These are phyloP conservation scores for Catostomus latipinnis DNA, from an alignment of 2,797 vertebrate genomes.

Conservation along the genomic window DNA sequence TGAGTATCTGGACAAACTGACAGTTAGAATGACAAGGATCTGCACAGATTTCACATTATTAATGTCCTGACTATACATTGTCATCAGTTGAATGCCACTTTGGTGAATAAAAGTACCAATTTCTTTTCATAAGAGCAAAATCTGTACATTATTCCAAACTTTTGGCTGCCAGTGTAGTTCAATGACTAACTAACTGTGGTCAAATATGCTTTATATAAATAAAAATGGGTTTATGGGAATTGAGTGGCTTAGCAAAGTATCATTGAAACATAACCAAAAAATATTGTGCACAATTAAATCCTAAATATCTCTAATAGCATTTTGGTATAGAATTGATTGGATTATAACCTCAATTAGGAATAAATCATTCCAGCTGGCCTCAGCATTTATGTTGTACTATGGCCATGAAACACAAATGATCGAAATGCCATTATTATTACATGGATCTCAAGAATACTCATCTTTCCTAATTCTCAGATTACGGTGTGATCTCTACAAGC, in stretches of 20 bases:
- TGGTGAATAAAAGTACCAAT: too few relatives aligned
- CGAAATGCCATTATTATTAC: constrained; percentile 18
- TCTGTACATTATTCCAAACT: too few relatives aligned
- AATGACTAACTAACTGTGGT: constrained; percentile 18
- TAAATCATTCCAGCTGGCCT: constrained; percentile 3
- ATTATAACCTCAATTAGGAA: neutral
- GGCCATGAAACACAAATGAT: constrained; percentile 32
- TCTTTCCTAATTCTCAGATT: too few relatives aligned
- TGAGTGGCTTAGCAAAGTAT: constrained; percentile 9
- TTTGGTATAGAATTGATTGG: constrained; percentile 34
- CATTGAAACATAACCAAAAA: constrained; percentile 24
- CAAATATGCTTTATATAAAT: constrained; percentile 12
- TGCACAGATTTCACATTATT: too few relatives aligned
- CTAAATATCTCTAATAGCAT: constrained; percentile 33
- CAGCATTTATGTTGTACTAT: neutral
- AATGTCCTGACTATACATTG: too few relatives aligned
- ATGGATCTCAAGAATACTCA: too few relatives aligned
- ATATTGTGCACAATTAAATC: constrained; percentile 27
- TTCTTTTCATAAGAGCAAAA: too few relatives aligned
- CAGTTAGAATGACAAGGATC: too few relatives aligned
- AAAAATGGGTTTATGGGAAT: constrained; percentile 27
- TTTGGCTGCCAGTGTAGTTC: constrained; percentile 2
- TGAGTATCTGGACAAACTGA: too few relatives aligned
- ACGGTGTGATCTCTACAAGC: too few relatives aligned
- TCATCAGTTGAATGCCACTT: too few relatives aligned